Percentiles rank a stretch among this genome's conserved stretches.
phyloP scores from a whole-genome alignment of 2,797 vertebrate genomes.

The Petrocephalus sullivani region DNA sequence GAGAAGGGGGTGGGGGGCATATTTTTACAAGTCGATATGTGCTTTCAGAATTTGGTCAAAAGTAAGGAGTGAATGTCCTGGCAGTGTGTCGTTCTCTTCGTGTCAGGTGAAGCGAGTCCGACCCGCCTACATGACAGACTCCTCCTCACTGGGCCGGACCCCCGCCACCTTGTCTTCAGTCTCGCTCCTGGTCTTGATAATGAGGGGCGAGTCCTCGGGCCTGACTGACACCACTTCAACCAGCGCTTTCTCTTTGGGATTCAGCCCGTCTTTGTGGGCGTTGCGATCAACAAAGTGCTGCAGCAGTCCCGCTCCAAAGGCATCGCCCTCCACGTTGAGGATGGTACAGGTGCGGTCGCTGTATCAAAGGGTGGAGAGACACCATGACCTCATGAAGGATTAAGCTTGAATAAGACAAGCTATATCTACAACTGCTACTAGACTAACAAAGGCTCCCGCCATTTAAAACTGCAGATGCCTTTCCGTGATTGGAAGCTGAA shows the following conservation, averaged over 20 bases:
- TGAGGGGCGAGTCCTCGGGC: slow-evolving; percentile 63
- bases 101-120: not conserved
- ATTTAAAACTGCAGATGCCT: not conserved
- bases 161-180: not conserved
- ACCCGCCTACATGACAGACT: slow-evolving; percentile 65
- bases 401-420: not conserved
- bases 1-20: not conserved
- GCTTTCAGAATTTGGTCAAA: slow-evolving; percentile 11
- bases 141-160: slow-evolving; percentile 45
- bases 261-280: slow-evolving; percentile 26
- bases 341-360: slow-evolving; percentile 84
- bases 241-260: slow-evolving; percentile 55
- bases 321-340: slow-evolving; percentile 83
- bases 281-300: slow-evolving; percentile 68
- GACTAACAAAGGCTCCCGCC: not conserved
- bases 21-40: not conserved
- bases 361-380: not conserved
- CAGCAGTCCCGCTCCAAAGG: slow-evolving; percentile 78
- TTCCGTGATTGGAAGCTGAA: not conserved
- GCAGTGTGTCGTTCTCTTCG: not conserved
- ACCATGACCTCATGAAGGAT: not conserved
- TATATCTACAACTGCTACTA: not conserved
- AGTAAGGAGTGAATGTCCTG: slow-evolving; percentile 4
- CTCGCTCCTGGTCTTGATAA: slow-evolving; percentile 41
- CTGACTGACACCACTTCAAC: slow-evolving; percentile 16